Evolutionary conservation across 2,888 invertebrate species (phyloP), one percentile per base, ranked within the genome.

Genomic region (Barypeithes pellucidus): DNA sequence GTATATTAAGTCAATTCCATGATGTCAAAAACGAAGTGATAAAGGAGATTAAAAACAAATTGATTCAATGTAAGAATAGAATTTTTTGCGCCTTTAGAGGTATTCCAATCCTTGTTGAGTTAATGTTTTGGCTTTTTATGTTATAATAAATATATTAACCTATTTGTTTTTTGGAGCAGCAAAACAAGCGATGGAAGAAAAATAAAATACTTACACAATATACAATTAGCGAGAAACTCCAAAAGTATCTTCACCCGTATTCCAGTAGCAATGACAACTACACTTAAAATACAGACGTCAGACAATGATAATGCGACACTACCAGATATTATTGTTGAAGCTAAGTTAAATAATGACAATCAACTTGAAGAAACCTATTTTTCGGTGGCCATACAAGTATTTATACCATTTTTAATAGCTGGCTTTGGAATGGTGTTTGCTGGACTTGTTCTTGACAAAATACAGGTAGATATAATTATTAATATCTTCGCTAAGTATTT

Each of bases 341-440:
- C 88, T 76, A 87, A 87, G 77, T 84, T 87, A 73, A 86, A 82
- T 9, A 84, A 82, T 59, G 83, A 83, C 16, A 85, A 84, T 43
- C 87, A 88, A 76, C 84, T 83, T 36, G 81, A 87, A 73, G 91
- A 91, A 82, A 89, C 90, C 11, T 90, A 90, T 82, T 85, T 89
- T 76, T 88, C 89, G 36, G 90, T 91, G 77, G 88, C 90, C 29
- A 87, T 91, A 77, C 91, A 94, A 87, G 92, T 94, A 39, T 89
- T 89, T 79, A 89, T 90, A 81, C 94, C 94, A 16, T 93, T 93
- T 84, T 86, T 93, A 71, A 89, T 94, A 70, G 93, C 94, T 75
- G 94, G 94, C 24, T 89, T 93, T 81, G 94, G 94, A 57, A 94
- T 93, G 91, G 94, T 94, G 29, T 91, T 91, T 75, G 94, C 94